These are phyloP conservation scores for Cyanocitta stelleri DNA, from an alignment of 2,113 vertebrate species.

Conservation along the genomic window DNA sequence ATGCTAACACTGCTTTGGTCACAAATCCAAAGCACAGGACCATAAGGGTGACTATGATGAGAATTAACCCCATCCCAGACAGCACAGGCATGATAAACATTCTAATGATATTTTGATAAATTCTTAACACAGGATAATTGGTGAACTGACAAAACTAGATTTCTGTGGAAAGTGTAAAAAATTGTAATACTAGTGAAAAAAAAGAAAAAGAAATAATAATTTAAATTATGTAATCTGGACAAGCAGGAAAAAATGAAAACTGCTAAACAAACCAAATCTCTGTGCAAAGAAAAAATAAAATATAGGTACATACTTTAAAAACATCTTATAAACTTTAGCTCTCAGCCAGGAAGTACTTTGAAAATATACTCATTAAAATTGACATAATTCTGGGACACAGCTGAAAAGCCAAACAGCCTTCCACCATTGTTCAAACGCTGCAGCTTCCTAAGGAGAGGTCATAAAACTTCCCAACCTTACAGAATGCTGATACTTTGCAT, in stretches of 20 bases:
- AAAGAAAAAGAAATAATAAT: background rate
- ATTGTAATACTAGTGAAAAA: background rate
- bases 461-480: conserved; percentile 18
- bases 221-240: background rate
- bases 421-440: background rate
- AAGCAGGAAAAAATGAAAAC: background rate
- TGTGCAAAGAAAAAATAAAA: background rate
- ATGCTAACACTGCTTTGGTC: background rate
- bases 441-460: conserved; percentile 4
- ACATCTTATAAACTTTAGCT: background rate
- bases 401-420: background rate
- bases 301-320: background rate
- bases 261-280: background rate
- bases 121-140: background rate
- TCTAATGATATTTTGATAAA: background rate
- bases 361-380: conserved; percentile 10
- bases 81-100: background rate
- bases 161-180: background rate
- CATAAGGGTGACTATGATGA: background rate
- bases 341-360: background rate
- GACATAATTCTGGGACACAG: background rate
- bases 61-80: background rate
- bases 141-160: background rate
- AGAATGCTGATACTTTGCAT: conserved; percentile 27
- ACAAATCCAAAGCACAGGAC: background rate